Evolutionary conservation across 2,888 invertebrate genomes (phyloP).

Genomic region (Corythucha ciliata): DNA sequence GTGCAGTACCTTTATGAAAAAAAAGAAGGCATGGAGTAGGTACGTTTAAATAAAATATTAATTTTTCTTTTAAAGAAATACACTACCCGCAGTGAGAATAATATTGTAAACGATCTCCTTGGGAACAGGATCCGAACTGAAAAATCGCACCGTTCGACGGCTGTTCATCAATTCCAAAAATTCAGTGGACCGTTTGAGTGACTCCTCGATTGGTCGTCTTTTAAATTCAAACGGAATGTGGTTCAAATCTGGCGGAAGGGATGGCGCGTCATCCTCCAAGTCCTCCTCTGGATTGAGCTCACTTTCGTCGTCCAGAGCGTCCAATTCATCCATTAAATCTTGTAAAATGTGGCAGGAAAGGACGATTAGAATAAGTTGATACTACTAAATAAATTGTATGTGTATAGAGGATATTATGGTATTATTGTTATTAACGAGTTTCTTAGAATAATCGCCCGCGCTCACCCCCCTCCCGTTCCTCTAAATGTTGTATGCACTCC

Average conservation of each 20-base stretch:
- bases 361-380: too few species aligned
- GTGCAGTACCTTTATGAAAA: slow-evolving; percentile 66
- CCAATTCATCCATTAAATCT: slow-evolving; percentile 28
- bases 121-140: slow-evolving; percentile 63
- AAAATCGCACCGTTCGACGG: slow-evolving; percentile 68
- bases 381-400: too few species aligned
- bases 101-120: slow-evolving; percentile 67
- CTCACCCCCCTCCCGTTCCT: too few species aligned
- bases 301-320: slow-evolving; percentile 33
- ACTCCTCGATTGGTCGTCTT: slow-evolving; percentile 49
- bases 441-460: too few species aligned
- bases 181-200: slow-evolving; percentile 51
- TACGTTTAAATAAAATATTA: not conserved
- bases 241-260: slow-evolving; percentile 55
- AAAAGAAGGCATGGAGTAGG: not conserved
- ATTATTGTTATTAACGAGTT: too few species aligned
- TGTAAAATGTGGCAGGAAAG: not conserved
- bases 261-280: slow-evolving; percentile 35
- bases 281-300: slow-evolving; percentile 29
- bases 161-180: slow-evolving; percentile 64
- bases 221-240: slow-evolving; percentile 58
- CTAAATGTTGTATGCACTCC: too few species aligned
- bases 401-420: too few species aligned
- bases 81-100: slow-evolving; percentile 68
- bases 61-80: not conserved